Evolutionary conservation across 2,888 invertebrate species (phyloP).

Genomic region (Arge pagana): DNA sequence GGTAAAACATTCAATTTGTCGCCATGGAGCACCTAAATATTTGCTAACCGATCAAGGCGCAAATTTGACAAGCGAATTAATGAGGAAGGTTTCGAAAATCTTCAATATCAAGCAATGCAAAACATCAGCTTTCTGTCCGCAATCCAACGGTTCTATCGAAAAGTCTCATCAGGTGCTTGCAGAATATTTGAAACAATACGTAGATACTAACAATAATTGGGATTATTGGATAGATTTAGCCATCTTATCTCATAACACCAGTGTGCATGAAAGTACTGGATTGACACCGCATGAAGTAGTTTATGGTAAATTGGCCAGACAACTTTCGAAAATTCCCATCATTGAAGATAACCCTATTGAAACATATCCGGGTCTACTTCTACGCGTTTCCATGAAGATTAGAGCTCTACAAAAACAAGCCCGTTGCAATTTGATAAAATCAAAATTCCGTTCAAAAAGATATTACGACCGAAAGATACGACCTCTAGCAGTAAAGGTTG

Average conservation of each 20-base stretch:
- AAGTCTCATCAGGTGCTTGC: conserved; percentile 16
- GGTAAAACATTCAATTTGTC: conserved; percentile 21
- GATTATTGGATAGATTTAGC: conserved; percentile 25
- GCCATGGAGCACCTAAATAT: conserved; percentile 21
- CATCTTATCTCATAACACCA: conserved; percentile 26
- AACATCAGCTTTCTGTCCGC: conserved; percentile 26
- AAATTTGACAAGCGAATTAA: conserved; percentile 19
- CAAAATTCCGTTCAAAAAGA: too few species aligned
- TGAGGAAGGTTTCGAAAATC: conserved; percentile 13
- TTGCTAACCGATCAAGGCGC: conserved; percentile 27
- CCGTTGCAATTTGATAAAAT: too few species aligned
- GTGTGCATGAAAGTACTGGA: conserved; percentile 24
- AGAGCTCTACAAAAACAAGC: too few species aligned
- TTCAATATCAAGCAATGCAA: conserved; percentile 21
- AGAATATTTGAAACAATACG: conserved; percentile 20
- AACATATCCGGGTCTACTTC: too few species aligned
- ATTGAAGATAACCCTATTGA: too few species aligned
- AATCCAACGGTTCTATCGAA: conserved; percentile 24
- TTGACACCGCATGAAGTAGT: conserved; percentile 26
- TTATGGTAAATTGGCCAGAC: conserved; percentile 19
- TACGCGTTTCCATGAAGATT: too few species aligned
- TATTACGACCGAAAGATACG: too few species aligned
- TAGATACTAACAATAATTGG: conserved; percentile 16
- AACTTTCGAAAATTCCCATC: conserved; percentile 1
- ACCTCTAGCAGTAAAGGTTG: too few species aligned